Conservation (phyloP, 2,113 vertebrate species). For the Emydocephalus ijimae region DNA sequence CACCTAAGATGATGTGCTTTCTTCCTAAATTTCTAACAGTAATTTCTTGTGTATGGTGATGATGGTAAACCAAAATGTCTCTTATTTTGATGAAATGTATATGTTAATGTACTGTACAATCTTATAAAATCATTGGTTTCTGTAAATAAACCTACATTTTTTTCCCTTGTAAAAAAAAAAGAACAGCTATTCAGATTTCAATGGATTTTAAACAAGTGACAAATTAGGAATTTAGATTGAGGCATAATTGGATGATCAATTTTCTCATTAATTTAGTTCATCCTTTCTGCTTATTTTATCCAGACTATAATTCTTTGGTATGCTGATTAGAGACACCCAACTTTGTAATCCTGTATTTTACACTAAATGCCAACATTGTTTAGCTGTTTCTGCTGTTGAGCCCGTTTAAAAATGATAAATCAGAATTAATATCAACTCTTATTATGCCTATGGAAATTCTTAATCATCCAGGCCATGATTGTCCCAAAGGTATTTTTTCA, state of each 20-base stretch:
- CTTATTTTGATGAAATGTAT: conserved; percentile 21
- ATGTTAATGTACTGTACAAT: not conserved
- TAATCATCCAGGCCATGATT: no score
- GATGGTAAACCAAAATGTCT: not conserved
- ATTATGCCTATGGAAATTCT: not conserved
- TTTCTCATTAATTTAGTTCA: not conserved
- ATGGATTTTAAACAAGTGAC: not conserved
- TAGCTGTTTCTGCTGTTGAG: no score
- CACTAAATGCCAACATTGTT: not conserved
- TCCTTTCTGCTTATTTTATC: not conserved
- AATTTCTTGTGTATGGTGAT: not conserved
- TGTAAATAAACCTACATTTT: conserved; percentile 23
- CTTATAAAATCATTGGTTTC: conserved; percentile 33
- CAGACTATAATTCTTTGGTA: not conserved
- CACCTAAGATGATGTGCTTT: not conserved
- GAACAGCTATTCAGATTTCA: not conserved
- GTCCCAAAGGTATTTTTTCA: no score
- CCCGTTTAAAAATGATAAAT: not conserved
- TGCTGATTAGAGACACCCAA: not conserved
- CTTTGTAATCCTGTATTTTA: not conserved
- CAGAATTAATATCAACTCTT: not conserved
- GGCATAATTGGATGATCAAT: not conserved
- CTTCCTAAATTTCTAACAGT: not conserved
- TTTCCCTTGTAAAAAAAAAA: conserved; percentile 1
- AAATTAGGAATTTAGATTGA: not conserved